Percentiles rank a stretch among this genome's conserved stretches.
These are phyloP conservation scores for Thera obeliscata DNA, from an alignment of 2,888 invertebrate species.

Conservation along the genomic window DNA sequence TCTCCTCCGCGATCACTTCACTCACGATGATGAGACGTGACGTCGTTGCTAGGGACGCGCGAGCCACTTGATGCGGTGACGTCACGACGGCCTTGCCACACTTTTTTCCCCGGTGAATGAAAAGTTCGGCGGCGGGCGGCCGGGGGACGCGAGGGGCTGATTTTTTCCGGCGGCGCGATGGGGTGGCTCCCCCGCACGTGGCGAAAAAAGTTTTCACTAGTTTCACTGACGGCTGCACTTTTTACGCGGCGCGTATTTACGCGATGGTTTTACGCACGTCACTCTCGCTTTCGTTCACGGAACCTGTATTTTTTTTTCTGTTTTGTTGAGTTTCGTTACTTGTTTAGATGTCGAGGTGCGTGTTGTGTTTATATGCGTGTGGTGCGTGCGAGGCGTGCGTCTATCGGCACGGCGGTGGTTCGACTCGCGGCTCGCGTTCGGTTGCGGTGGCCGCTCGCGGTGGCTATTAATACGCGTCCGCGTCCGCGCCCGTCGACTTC, in stretches of 20 bases:
- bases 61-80: constrained; percentile 82
- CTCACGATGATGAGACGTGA: constrained; percentile 54
- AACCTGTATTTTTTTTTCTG: constrained; percentile 40
- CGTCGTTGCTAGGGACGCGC: constrained; percentile 81
- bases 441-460: constrained; percentile 77
- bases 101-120: constrained; percentile 86
- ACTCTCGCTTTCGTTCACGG: constrained; percentile 65
- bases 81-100: constrained; percentile 85
- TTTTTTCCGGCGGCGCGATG: constrained; percentile 79
- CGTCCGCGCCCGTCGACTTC: constrained; percentile 83
- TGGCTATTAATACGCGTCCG: constrained; percentile 81
- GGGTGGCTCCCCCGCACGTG: constrained; percentile 78
- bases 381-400: constrained; percentile 69
- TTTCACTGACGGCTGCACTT: constrained; percentile 83
- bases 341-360: constrained; percentile 37
- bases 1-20: constrained; percentile 44
- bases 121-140: constrained; percentile 85
- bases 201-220: constrained; percentile 83
- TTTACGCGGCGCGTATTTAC: constrained; percentile 80
- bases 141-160: constrained; percentile 78
- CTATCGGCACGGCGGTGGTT: constrained; percentile 57
- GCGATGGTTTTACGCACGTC: constrained; percentile 71
- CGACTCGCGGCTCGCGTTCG: constrained; percentile 62
- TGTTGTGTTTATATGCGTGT: constrained; percentile 53
- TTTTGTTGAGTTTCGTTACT: constrained; percentile 54